Conservation (phyloP, 2,113 vertebrate genomes). For the Pygoscelis adeliae region DNA sequence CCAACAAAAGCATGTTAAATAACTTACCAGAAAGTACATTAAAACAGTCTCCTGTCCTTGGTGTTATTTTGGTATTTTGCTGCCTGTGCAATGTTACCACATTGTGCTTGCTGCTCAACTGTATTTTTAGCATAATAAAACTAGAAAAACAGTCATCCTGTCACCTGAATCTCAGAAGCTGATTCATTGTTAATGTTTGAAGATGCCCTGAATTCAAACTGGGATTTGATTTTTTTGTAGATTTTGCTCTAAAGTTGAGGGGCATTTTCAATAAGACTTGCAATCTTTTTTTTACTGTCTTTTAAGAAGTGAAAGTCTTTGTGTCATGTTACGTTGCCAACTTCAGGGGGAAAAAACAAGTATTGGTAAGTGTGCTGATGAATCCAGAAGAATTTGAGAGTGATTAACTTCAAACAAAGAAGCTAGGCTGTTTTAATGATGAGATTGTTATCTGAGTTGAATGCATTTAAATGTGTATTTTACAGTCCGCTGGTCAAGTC, state of each 20-base stretch:
- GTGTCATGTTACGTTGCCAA: accelerated
- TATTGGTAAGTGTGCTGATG: background rate
- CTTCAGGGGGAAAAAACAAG: background rate
- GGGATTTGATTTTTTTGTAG: background rate
- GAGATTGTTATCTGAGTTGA: constrained; percentile 63
- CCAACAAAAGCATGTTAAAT: constrained; percentile 71
- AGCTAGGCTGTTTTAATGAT: constrained; percentile 14
- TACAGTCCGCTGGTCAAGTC: constrained; percentile 49
- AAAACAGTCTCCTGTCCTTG: constrained; percentile 26
- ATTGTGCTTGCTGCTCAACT: constrained; percentile 11
- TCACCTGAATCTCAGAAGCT: background rate
- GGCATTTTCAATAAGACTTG: background rate
- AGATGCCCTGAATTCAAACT: background rate
- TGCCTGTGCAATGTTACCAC: constrained; percentile 31
- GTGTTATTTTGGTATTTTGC: constrained; percentile 61
- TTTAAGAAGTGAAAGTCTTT: background rate
- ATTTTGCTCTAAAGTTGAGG: background rate
- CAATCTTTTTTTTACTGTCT: background rate
- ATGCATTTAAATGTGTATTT: constrained; percentile 67
- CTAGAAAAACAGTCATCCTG: background rate
- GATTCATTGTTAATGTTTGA: constrained; percentile 32
- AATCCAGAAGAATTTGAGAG: background rate
- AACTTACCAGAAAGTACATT: constrained; percentile 69
- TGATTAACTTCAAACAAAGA: constrained; percentile 18
- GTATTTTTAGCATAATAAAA: background rate